Evolutionary conservation across 1,140 invertebrate species (phyloP), one percentile per base, ranked within the genome.

Genomic region (Dermatophagoides farinae): DNA sequence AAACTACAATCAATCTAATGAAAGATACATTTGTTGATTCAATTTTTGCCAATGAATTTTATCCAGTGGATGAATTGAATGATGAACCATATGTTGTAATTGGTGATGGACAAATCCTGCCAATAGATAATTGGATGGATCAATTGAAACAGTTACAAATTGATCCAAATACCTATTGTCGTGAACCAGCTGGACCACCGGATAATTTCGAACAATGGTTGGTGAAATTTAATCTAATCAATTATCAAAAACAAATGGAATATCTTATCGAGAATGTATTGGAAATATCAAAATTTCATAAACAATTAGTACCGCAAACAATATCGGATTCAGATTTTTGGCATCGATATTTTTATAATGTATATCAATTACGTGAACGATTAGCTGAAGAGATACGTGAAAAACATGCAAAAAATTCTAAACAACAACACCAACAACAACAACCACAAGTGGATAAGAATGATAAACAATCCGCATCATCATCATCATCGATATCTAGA

Each of bases 311-410:
- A 60, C 73, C 73, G 20, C 63, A 67, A 23, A 64, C 69, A 57
- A 67, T 75, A 49, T 72, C 74, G 1, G 74, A 76, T 65, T 64
- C 68, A 39, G 70, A 74, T 52, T 77, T 77, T 66, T 77, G 75
- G 75, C 69, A 70, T 44, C 65, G 73, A 40, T 77, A 77, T 65
- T 76, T 73, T 64, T 77, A 73, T 65, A 69, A 70, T 59, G 66
- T 75, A 10, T 68, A 74, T 57, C 70, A 71, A 47, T 62, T 76
- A 31, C 62, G 70, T 25, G 51, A 71, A 62, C 71, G 71, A 57
- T 25, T 50, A 50, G 12, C 53, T 55, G n/a, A 16, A 4, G 14
- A 55, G 9, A 10, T 9, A 41, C 23, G 50, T 22, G 10, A 51
- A 12, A 10, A 10, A 9, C 64, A 71, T 69, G 70, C 66, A 66